Percentiles rank a stretch among this genome's conserved stretches.
Evolutionary conservation across 2,113 vertebrate genomes (phyloP).

Genomic region (Triplophysa tibetana): DNA sequence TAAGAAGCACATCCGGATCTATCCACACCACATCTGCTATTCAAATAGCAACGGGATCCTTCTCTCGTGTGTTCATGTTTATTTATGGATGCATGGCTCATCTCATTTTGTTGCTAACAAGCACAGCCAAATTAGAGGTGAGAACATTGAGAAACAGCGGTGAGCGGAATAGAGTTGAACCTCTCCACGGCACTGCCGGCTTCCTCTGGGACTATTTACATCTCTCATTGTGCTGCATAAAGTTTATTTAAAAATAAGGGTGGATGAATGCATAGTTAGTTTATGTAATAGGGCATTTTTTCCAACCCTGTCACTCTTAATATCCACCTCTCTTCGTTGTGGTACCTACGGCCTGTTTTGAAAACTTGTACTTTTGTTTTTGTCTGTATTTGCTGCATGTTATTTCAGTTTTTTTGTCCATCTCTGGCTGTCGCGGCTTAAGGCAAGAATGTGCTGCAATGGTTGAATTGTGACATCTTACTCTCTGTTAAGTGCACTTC

Average conservation of each 20-base stretch:
- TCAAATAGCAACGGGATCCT: slow-evolving; percentile 57
- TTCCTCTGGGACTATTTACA: slow-evolving; percentile 29
- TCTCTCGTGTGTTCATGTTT: slow-evolving; percentile 64
- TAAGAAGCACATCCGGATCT: slow-evolving; percentile 18
- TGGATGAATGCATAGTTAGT: slow-evolving; percentile 18
- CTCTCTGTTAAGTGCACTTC: slow-evolving; percentile 68
- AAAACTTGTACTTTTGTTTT: neutral
- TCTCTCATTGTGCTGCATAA: slow-evolving; percentile 17
- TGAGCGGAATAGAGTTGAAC: slow-evolving; percentile 57
- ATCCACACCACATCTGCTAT: slow-evolving; percentile 49
- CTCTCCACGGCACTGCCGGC: slow-evolving; percentile 35
- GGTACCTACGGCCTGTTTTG: neutral
- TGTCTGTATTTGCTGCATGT: neutral
- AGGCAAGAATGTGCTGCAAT: no score
- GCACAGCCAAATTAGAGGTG: slow-evolving; percentile 69
- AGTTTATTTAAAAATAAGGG: slow-evolving; percentile 16
- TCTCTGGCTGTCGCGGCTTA: slow-evolving; percentile 7
- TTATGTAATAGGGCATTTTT: neutral
- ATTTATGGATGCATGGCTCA: slow-evolving; percentile 70
- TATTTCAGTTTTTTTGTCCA: no score
- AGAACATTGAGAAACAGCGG: slow-evolving; percentile 59
- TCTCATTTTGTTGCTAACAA: slow-evolving; percentile 66
- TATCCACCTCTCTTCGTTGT: neutral
- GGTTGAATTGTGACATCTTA: neutral
- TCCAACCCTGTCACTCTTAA: neutral